Evolutionary conservation across 2,888 invertebrate genomes (phyloP).

Genomic region (Tenthredo livida): DNA sequence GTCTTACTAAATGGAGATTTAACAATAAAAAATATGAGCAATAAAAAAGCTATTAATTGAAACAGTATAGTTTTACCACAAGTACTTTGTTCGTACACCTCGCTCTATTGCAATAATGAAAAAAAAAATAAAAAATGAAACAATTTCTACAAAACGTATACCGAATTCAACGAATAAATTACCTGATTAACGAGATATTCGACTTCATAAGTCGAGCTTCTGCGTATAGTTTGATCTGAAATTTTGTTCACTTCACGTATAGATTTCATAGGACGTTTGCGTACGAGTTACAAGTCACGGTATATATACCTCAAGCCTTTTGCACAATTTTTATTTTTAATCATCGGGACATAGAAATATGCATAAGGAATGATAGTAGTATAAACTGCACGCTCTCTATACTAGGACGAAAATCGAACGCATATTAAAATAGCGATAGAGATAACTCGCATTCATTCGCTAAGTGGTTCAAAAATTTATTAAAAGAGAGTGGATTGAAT

Average conservation of each 20-base stretch:
- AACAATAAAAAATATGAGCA: not conserved
- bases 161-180: not conserved
- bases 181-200: not conserved
- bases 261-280: not conserved
- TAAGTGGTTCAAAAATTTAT: conserved; percentile 24
- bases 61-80: not conserved
- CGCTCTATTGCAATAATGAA: not conserved
- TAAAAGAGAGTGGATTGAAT: conserved; percentile 19
- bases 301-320: not conserved
- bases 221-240: not conserved
- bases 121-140: too few relatives aligned
- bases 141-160: not conserved
- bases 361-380: not conserved
- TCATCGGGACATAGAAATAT: not conserved
- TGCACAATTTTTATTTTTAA: not conserved
- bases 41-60: not conserved
- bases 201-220: not conserved
- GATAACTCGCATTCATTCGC: conserved; percentile 12
- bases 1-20: not conserved
- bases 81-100: not conserved
- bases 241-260: too few relatives aligned
- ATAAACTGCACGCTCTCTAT: not conserved
- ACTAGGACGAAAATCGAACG: not conserved
- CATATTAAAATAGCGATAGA: not conserved
- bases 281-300: not conserved